Conservation (phyloP, 2,113 vertebrate species). For the Tympanuchus pallidicinctus region DNA sequence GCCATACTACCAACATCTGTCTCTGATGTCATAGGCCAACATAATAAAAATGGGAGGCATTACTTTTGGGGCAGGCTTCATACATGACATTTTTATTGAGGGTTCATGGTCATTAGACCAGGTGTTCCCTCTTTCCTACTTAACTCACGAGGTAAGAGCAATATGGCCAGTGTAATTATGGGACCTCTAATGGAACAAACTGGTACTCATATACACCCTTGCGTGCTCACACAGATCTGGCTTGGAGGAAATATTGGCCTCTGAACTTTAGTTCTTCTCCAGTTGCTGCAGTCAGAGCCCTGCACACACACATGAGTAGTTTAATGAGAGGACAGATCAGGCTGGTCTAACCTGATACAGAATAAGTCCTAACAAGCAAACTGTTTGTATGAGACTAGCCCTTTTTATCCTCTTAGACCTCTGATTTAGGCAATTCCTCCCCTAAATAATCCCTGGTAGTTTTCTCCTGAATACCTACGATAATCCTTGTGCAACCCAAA, state of each 20-base stretch:
- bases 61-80: neutral
- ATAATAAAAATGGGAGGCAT: too few relatives aligned
- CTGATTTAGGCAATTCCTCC: neutral
- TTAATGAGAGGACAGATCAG: neutral
- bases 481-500: neutral
- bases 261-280: neutral
- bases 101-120: neutral
- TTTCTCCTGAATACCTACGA: neutral
- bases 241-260: neutral
- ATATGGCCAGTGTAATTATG: neutral
- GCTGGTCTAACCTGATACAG: accelerated
- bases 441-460: too few relatives aligned
- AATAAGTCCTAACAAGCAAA: neutral
- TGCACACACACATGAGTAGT: accelerated
- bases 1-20: too few relatives aligned
- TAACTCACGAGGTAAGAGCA: neutral
- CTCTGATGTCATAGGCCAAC: too few relatives aligned
- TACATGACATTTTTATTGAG: neutral
- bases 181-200: neutral
- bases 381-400: too few relatives aligned
- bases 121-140: neutral
- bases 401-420: neutral
- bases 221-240: accelerated
- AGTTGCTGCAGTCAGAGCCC: neutral
- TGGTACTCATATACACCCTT: neutral